phyloP scores from a whole-genome alignment of 2,888 invertebrate genomes.

The Pristionchus exspectatus region DNA sequence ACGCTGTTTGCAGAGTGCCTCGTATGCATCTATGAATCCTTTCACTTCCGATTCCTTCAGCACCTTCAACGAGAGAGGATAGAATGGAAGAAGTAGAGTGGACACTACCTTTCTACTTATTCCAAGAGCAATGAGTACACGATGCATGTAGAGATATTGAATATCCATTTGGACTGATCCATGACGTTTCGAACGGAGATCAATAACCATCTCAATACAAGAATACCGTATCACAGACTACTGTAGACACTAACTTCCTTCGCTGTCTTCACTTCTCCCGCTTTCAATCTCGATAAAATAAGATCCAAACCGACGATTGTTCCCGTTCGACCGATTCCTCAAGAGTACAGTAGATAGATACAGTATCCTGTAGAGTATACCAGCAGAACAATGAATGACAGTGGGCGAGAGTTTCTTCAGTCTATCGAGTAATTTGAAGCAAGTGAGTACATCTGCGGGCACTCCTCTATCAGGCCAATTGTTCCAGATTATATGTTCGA shows the following conservation, averaged over 20 bases:
- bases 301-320: constrained; percentile 53
- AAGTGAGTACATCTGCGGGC: constrained; percentile 17
- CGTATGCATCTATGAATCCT: constrained; percentile 44
- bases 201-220: constrained; percentile 61
- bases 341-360: not conserved
- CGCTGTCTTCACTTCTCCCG: constrained; percentile 38
- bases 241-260: constrained; percentile 20
- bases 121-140: constrained; percentile 62
- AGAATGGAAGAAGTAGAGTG: not conserved
- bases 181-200: constrained; percentile 64
- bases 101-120: not conserved
- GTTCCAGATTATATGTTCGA: constrained; percentile 54
- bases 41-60: constrained; percentile 49
- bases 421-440: constrained; percentile 49
- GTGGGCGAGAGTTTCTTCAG: constrained; percentile 49
- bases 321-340: constrained; percentile 55
- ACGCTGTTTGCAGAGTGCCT: constrained; percentile 23
- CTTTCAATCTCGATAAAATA: not conserved
- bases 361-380: not conserved
- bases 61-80: not conserved
- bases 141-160: constrained; percentile 68
- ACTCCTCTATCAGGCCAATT: constrained; percentile 56
- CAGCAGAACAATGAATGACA: constrained; percentile 55
- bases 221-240: not conserved
- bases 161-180: constrained; percentile 69